Evolutionary conservation across 2,888 invertebrate genomes (phyloP), one percentile per base, ranked within the genome.

Genomic region (Loripinus fragilis): DNA sequence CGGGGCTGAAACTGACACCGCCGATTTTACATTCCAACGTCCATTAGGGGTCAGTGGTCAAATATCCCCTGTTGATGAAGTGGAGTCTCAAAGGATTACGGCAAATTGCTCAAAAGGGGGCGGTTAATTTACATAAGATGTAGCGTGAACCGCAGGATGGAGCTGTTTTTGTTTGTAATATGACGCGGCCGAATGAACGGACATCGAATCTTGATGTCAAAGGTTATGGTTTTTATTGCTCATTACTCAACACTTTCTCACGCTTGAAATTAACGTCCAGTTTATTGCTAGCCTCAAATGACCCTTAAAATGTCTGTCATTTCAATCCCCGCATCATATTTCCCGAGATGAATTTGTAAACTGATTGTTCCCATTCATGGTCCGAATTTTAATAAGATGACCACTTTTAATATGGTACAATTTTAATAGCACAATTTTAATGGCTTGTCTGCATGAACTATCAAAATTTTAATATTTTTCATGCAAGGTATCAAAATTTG

Each of bases 241-340:
- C 60, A 60, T 60, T 60, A 60, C 60, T 60, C 60, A 60, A 60
- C 60, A 60, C 60, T 60, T 60, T 60, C 60, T 60, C 60, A 60
- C 60, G 60, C 20, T 60, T 60, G 30, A 30, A 33, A 60, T 60
- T 60, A 60, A 60, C 17, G 60, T 30, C 60, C 60, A 33, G 8
- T 33, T 60, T 60, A 60, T 60, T 10, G 2, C 60, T 60, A 30
- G 30, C 60, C 60, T 60, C 23, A 60, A 60, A 23, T 60, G 60
- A 60, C 60, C 60, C 60, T 60, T 60, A 33, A 60, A 33, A 28
- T 60, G 30, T 30, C 60, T 33, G 60, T 17, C 60, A 8, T 17
- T 33, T 60, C 60, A 33, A 8, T 20, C 33, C 60, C 60, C 12
- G 2, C 33, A 30, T 60, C 33, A 20, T 10, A 33, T 60, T 60